phyloP scores from a whole-genome alignment of 2,888 invertebrate species.

The Eurytoma californica region DNA sequence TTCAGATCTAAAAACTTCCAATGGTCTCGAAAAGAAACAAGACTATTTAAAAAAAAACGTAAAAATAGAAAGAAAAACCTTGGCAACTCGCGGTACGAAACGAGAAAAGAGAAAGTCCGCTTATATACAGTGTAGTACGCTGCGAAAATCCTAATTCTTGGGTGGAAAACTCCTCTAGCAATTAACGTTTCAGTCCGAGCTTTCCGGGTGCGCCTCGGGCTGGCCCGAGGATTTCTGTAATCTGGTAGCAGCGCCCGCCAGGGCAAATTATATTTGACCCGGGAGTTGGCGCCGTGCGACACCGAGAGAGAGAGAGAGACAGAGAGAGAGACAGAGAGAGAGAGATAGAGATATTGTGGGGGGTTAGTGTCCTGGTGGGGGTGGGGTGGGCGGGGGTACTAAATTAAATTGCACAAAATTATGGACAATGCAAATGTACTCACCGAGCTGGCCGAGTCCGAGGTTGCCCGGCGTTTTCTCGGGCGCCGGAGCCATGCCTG shows the following conservation, averaged over 20 bases:
- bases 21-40: no score
- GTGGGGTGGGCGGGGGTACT: not conserved
- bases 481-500: constrained; percentile 71
- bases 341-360: no score
- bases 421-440: constrained; percentile 56
- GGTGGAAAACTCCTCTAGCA: constrained; percentile 23
- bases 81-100: not conserved
- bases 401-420: constrained; percentile 32
- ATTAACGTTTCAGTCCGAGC: constrained; percentile 35
- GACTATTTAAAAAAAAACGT: not conserved
- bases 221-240: not conserved
- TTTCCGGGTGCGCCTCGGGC: not conserved
- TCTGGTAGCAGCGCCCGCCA: not conserved
- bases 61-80: not conserved
- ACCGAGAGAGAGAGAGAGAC: no score
- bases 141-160: constrained; percentile 23
- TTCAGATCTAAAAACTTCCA: no score
- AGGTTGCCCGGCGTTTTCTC: constrained; percentile 71
- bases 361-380: not conserved
- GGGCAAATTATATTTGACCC: constrained; percentile 22
- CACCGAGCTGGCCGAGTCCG: constrained; percentile 80
- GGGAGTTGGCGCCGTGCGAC: not conserved
- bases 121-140: constrained; percentile 3
- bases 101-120: not conserved
- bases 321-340: no score